Evolutionary conservation across 2,797 vertebrate genomes (phyloP).

Genomic region (Tauraco hartlaubi): DNA sequence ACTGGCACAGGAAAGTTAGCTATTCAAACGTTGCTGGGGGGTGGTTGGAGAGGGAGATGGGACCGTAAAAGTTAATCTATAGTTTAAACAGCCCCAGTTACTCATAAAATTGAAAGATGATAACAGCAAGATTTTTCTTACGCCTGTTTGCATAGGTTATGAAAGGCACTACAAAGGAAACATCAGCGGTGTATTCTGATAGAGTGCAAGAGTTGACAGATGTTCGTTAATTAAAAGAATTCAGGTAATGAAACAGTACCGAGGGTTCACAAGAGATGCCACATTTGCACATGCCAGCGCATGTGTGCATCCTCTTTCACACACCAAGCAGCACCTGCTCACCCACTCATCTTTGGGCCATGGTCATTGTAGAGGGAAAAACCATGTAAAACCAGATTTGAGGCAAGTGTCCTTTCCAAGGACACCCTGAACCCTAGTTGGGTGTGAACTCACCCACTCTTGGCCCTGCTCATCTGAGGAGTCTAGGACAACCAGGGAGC

Average conservation of each 20-base stretch:
- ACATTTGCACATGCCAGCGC: constrained; percentile 72
- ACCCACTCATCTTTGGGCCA: constrained; percentile 45
- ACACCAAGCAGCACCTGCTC: constrained; percentile 81
- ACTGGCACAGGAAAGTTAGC: neutral
- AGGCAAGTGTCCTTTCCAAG: neutral
- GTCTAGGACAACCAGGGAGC: neutral
- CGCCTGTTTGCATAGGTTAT: constrained; percentile 62
- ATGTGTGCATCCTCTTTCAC: neutral
- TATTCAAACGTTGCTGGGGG: neutral
- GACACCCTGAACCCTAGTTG: rapidly evolving
- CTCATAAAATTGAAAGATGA: constrained; percentile 59
- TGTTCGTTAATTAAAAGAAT: constrained; percentile 81
- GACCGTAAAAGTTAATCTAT: constrained; percentile 48
- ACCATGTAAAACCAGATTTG: neutral
- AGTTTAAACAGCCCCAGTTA: constrained; percentile 47
- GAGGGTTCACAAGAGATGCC: constrained; percentile 54
- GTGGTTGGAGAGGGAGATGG: neutral
- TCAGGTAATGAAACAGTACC: constrained; percentile 85
- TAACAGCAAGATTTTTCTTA: constrained; percentile 66
- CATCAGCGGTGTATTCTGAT: constrained; percentile 58
- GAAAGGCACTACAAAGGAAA: constrained; percentile 65
- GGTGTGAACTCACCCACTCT: neutral
- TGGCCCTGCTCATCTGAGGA: neutral
- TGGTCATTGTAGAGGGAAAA: neutral
- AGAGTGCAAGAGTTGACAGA: constrained; percentile 72